Conservation (phyloP, 2,888 invertebrate genomes). For the Cotesia congregata region DNA sequence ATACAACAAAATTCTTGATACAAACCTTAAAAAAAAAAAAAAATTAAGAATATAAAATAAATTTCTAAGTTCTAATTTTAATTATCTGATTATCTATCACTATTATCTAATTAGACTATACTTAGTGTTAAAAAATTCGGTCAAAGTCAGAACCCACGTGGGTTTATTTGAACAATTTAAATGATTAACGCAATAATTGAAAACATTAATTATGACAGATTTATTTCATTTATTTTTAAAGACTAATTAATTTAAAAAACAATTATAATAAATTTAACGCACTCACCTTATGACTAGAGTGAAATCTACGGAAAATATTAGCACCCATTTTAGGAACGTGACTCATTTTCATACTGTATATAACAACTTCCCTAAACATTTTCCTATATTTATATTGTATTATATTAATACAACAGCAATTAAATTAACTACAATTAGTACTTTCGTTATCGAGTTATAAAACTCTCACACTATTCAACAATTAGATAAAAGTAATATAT, state of each 20-base stretch:
- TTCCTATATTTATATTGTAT: conserved; percentile 16
- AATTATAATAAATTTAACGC: conserved; percentile 3
- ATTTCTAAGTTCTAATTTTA: no score
- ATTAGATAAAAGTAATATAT: no score
- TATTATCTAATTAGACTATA: conserved; percentile 41
- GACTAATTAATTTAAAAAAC: conserved; percentile 21
- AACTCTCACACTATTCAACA: no score
- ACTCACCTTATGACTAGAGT: conserved; percentile 56
- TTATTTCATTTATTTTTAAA: no score
- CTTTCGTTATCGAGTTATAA: no score
- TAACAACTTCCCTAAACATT: conserved; percentile 51
- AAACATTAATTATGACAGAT: no score
- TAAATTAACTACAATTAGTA: no score
- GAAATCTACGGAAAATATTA: conserved; percentile 54
- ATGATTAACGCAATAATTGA: background rate
- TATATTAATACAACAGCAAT: background rate
- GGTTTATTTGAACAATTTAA: background rate
- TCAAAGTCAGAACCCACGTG: conserved; percentile 48
- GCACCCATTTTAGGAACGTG: conserved; percentile 51
- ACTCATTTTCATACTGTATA: conserved; percentile 50
- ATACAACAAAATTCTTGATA: no score
- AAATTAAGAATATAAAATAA: no score
- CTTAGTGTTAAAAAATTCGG: conserved; percentile 53
- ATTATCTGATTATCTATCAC: no score
- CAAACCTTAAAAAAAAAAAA: no score